Conservation (phyloP, 2,113 vertebrate species). For the Numida meleagris region DNA sequence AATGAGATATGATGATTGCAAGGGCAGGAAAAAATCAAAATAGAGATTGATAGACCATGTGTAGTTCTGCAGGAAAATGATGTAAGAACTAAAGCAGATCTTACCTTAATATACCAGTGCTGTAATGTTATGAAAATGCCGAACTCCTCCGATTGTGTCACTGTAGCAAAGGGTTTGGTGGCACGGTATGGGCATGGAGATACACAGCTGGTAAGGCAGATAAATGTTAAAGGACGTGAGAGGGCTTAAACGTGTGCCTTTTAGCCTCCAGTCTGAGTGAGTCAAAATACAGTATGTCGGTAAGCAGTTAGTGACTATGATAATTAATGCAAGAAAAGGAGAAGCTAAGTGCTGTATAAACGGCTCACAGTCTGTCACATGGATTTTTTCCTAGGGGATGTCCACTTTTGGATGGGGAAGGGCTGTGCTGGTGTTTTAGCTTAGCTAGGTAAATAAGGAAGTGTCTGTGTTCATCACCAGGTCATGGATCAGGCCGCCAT, state of each 20-base stretch:
- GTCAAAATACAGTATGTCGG: not conserved
- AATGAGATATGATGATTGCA: not conserved
- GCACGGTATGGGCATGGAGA: not conserved
- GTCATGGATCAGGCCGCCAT: slow-evolving; percentile 96
- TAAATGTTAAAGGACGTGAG: not conserved
- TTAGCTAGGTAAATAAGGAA: not conserved
- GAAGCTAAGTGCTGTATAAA: not conserved
- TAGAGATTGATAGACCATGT: not conserved
- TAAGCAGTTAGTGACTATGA: not conserved
- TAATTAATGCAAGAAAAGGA: not conserved
- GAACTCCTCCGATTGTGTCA: not conserved
- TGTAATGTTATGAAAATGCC: not conserved
- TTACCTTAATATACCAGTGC: not conserved
- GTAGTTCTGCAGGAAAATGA: not conserved
- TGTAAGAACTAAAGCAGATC: not conserved
- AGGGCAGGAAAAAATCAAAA: not conserved
- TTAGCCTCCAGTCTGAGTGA: not conserved
- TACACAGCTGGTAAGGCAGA: not conserved
- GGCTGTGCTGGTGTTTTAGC: not conserved
- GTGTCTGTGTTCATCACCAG: slow-evolving; percentile 69
- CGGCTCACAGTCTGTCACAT: accelerated
- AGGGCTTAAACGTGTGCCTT: not conserved
- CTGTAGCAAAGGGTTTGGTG: not conserved
- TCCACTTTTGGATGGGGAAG: not conserved
- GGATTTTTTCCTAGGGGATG: not conserved